Conservation (phyloP, 2,113 vertebrate genomes). For the Conger conger region DNA sequence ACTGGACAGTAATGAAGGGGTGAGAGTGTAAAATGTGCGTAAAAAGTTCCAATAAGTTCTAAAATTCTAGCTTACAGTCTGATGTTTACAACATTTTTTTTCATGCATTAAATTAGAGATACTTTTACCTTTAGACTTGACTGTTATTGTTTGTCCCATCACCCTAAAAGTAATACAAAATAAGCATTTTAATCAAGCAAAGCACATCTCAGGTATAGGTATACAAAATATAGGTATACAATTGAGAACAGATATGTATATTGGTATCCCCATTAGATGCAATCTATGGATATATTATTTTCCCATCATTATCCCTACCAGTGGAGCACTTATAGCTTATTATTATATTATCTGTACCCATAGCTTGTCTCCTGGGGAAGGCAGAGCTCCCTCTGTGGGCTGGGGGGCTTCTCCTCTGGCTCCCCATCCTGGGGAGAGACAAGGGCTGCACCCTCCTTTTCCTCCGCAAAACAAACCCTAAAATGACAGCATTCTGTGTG, state of each 20-base stretch:
- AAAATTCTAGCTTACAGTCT: too few species aligned
- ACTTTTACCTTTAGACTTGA: slow-evolving; percentile 49
- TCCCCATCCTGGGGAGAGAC: not conserved
- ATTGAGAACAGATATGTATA: not conserved
- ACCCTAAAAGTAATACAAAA: slow-evolving; percentile 41
- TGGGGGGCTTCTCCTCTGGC: not conserved
- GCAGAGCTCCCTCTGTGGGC: not conserved
- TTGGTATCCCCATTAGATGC: not conserved
- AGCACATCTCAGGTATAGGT: not conserved
- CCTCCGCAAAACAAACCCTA: not conserved
- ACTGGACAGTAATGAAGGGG: too few species aligned
- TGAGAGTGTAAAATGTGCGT: too few species aligned
- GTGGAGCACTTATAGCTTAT: not conserved
- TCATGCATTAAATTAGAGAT: not conserved
- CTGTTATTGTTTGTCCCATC: slow-evolving; percentile 16
- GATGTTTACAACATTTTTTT: not conserved
- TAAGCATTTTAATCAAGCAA: not conserved
- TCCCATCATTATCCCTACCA: not conserved
- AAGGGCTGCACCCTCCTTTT: not conserved
- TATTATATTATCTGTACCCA: not conserved
- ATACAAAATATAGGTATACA: not conserved
- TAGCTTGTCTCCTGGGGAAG: not conserved
- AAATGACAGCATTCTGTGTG: not conserved
- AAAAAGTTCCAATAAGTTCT: too few species aligned
- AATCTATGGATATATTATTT: not conserved